Evolutionary conservation across 2,888 invertebrate species (phyloP), one percentile per base, ranked within the genome.

Genomic region (Prosopocoilus inquinatus): DNA sequence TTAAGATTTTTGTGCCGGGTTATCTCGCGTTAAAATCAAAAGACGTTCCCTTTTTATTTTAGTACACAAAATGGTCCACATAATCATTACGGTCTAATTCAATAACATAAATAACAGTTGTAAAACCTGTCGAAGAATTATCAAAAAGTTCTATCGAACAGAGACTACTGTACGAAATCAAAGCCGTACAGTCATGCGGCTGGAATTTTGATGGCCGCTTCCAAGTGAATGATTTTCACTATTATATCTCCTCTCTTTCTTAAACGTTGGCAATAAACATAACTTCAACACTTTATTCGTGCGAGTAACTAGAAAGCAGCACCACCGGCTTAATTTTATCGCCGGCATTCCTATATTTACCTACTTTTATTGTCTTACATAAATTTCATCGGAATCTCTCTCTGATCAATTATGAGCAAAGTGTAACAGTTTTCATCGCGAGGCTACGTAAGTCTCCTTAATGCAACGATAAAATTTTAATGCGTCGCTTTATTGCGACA

Each of bases 111-210:
- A 59, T 60, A 51, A 60, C 58, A 47, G 47, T 54, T 53, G 56
- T 58, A 59, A 48, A 60, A 59, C 53, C 60, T 59, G 60, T 60
- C 60, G 58, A 60, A 59, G 58, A 54, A 57, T 59, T 60, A 60
- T 60, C 60, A 49, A 59, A 44, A 55, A 56, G 32, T 53, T 60
- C 58, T 39, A 58, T 59, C 60, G 55, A 51, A 47, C 47, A 52
- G 44, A 38, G 57, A 60, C 60, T 58, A 58, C 58, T 48, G 55
- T 56, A 47, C 16, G 44, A 50, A 52, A 49, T 54, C 54, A 20
- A 15, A 47, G 44, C 49, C 48, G 50, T 55, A 59, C 54, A 58
- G 55, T 58, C 55, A 51, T 43, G 47, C 47, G 54, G 43, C 35
- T 41, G 54, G 57, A 60, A 60, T 60, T 59, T 60, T 60, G 57